A percentile compares a stretch with the other conserved stretches of the same genome.
Evolutionary conservation across 2,888 invertebrate species (phyloP).

Genomic region (Cloeon dipterum): DNA sequence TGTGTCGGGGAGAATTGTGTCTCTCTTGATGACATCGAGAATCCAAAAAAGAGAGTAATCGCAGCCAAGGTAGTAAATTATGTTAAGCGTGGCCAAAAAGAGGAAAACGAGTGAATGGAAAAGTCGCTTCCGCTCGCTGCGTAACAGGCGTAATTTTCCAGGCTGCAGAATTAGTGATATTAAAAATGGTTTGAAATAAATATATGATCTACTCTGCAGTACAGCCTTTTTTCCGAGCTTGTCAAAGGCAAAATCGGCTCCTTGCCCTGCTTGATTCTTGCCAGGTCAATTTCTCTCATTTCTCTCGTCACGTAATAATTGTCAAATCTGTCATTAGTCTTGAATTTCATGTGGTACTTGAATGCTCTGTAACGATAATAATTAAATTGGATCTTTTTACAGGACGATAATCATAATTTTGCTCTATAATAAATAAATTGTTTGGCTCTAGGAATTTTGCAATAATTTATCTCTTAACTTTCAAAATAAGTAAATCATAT

Average conservation of each 20-base stretch:
- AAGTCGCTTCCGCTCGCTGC: background rate
- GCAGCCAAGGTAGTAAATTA: background rate
- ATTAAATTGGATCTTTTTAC: no score
- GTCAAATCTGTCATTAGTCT: constrained; percentile 42
- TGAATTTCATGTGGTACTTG: constrained; percentile 44
- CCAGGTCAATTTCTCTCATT: constrained; percentile 35
- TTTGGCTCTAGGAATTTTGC: no score
- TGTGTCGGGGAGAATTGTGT: no score
- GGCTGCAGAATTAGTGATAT: background rate
- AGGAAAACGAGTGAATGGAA: background rate
- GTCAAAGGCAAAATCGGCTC: constrained; percentile 17
- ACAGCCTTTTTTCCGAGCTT: constrained; percentile 16
- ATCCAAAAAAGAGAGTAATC: constrained; percentile 2
- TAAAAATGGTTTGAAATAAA: background rate
- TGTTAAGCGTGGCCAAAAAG: background rate
- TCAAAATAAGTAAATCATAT: no score
- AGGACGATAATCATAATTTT: no score
- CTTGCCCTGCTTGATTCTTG: constrained; percentile 26
- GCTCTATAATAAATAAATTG: no score
- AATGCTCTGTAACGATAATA: constrained; percentile 21
- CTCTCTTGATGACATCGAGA: background rate
- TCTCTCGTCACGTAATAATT: constrained; percentile 45
- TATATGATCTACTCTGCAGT: background rate
- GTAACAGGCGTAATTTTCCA: background rate
- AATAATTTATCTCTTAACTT: no score